These are phyloP conservation scores for Henicopernis longicauda DNA, from an alignment of 2,113 vertebrate species.

Conservation along the genomic window DNA sequence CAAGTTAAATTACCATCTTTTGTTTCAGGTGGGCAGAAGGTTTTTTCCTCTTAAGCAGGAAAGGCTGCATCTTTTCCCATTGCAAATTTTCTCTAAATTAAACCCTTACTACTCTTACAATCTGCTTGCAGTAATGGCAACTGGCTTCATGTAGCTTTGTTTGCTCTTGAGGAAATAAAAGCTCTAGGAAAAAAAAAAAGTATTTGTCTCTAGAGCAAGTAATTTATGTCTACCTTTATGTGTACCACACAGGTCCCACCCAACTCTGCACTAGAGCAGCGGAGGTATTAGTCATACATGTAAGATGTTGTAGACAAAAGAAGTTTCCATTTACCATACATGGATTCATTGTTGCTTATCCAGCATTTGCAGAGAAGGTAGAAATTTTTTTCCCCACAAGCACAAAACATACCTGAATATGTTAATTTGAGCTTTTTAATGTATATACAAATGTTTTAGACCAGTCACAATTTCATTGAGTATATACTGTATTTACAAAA, in stretches of 20 bases:
- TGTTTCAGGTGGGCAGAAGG: background rate
- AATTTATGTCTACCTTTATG: background rate
- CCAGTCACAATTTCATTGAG: conserved; percentile 71
- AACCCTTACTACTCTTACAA: background rate
- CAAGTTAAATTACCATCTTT: background rate
- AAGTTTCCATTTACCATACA: background rate
- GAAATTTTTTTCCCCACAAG: background rate
- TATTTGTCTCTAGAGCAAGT: background rate
- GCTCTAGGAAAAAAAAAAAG: background rate
- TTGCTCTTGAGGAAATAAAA: background rate
- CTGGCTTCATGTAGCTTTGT: background rate
- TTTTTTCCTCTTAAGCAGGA: background rate
- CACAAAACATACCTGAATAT: conserved; percentile 29
- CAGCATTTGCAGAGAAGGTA: background rate
- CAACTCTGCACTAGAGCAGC: background rate
- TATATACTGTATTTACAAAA: conserved; percentile 79
- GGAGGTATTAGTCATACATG: too few relatives aligned
- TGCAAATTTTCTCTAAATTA: background rate
- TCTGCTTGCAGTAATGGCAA: background rate
- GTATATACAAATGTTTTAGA: conserved; percentile 79
- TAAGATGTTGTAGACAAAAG: background rate
- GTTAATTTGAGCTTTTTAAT: conserved; percentile 75
- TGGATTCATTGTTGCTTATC: background rate
- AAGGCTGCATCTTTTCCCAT: background rate
- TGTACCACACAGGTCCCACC: too few relatives aligned